Percentiles rank a stretch among this genome's conserved stretches.
Evolutionary conservation across 2,888 invertebrate genomes (phyloP).

Genomic region (Agelastica alni): DNA sequence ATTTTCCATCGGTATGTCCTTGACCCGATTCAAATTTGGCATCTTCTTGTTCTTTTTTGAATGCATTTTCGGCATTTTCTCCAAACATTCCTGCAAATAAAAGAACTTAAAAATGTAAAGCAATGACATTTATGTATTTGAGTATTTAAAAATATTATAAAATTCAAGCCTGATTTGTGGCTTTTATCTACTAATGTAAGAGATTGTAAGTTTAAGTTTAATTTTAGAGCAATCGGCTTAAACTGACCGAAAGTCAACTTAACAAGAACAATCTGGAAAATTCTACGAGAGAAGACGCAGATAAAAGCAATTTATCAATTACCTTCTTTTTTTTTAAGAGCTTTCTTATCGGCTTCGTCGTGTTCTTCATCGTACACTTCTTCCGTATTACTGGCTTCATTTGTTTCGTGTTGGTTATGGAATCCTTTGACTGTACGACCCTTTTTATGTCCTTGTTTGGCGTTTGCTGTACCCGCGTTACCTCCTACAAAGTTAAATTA

Average conservation of each 20-base stretch:
- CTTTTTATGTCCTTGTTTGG: constrained; percentile 65
- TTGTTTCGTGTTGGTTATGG: constrained; percentile 68
- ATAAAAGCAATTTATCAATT: constrained; percentile 52
- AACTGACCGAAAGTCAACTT: too few relatives aligned
- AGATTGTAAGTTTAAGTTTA: too few relatives aligned
- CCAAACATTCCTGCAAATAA: constrained; percentile 18
- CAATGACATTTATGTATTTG: too few relatives aligned
- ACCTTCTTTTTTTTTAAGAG: constrained; percentile 63
- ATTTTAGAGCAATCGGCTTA: too few relatives aligned
- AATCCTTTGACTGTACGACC: constrained; percentile 69
- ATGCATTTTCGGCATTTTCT: constrained; percentile 5
- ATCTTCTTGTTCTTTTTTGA: constrained; percentile 61
- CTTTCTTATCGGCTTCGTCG: constrained; percentile 65
- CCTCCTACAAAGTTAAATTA: constrained; percentile 50
- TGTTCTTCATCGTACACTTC: constrained; percentile 69
- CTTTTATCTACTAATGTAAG: too few relatives aligned
- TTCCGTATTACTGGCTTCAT: constrained; percentile 68
- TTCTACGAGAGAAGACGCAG: too few relatives aligned
- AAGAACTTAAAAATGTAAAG: background rate
- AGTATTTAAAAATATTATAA: too few relatives aligned
- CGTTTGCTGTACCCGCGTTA: constrained; percentile 62
- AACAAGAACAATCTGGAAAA: too few relatives aligned
- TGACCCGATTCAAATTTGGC: constrained; percentile 62
- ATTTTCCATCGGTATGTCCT: constrained; percentile 64
- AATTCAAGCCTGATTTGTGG: too few relatives aligned